Percentiles rank a stretch among this genome's conserved stretches.
Conservation (phyloP, 2,888 invertebrate species). For the Endotricha flammealis region DNA sequence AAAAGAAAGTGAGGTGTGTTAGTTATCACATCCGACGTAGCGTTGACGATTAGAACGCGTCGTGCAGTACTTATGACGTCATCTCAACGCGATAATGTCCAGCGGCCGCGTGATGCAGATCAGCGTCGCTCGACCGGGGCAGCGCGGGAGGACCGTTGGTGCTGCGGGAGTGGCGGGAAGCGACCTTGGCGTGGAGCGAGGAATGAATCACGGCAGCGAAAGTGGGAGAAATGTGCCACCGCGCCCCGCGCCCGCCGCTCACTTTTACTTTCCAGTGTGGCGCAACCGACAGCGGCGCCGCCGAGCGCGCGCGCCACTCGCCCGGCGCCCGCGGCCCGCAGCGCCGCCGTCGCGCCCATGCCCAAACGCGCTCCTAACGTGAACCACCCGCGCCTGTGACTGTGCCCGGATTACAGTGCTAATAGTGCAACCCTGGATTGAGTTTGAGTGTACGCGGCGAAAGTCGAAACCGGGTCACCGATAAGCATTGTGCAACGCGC, state of each 20-base stretch:
- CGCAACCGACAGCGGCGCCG: constrained; percentile 71
- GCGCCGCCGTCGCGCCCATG: constrained; percentile 73
- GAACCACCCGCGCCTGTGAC: constrained; percentile 45
- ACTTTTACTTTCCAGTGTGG: constrained; percentile 77
- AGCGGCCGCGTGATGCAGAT: not conserved
- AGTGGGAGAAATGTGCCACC: constrained; percentile 75
- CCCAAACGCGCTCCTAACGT: constrained; percentile 40
- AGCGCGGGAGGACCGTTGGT: constrained; percentile 4
- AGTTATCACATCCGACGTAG: constrained; percentile 2
- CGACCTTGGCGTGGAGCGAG: constrained; percentile 61
- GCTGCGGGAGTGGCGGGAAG: constrained; percentile 61
- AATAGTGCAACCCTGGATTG: constrained; percentile 66
- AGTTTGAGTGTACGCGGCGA: constrained; percentile 63
- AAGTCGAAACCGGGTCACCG: constrained; percentile 67
- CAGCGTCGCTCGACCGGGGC: not conserved
- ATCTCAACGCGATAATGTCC: not conserved
- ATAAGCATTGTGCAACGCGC: constrained; percentile 70
- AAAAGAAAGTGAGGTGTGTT: constrained; percentile 2
- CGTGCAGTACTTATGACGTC: not conserved
- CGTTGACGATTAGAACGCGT: not conserved
- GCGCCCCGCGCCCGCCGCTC: constrained; percentile 70
- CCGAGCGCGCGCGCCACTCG: constrained; percentile 68
- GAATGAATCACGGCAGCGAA: constrained; percentile 73
- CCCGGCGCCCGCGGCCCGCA: constrained; percentile 76
- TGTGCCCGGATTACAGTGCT: constrained; percentile 75